Conservation (phyloP, 2,113 vertebrate genomes). For the Hippoglossus stenolepis region DNA sequence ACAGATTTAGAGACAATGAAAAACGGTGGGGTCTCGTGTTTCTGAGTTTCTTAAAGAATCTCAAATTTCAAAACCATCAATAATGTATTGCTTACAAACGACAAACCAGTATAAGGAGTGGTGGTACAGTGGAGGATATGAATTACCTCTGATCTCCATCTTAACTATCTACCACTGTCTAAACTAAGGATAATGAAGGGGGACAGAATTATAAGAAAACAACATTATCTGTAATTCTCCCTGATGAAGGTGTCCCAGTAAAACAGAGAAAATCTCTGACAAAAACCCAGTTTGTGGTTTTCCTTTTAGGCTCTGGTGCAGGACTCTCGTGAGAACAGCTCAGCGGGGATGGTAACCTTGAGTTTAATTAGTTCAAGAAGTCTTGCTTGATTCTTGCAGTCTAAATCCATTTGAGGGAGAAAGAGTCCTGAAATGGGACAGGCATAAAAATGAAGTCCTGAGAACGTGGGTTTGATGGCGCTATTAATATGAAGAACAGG, state of each 20-base stretch:
- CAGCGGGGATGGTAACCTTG: slow-evolving; percentile 45
- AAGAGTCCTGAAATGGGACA: slow-evolving; percentile 42
- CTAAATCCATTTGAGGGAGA: slow-evolving; percentile 46
- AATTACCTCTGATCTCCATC: not conserved
- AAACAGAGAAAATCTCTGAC: slow-evolving; percentile 25
- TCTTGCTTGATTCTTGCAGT: slow-evolving; percentile 40
- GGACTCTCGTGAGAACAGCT: slow-evolving; percentile 34
- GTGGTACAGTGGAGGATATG: not conserved
- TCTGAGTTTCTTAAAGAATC: not conserved
- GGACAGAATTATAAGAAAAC: not conserved
- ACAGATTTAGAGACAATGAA: no score
- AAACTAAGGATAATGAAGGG: not conserved
- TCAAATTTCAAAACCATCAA: not conserved
- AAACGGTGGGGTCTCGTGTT: not conserved
- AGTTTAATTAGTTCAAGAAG: slow-evolving; percentile 65
- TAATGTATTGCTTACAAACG: not conserved
- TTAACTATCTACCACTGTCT: not conserved
- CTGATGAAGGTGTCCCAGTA: slow-evolving; percentile 39
- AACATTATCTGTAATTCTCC: slow-evolving; percentile 13
- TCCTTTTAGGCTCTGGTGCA: slow-evolving; percentile 20
- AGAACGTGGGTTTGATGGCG: slow-evolving; percentile 20
- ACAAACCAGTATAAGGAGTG: not conserved
- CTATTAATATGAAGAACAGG: slow-evolving; percentile 46
- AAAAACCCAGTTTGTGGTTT: slow-evolving; percentile 29
- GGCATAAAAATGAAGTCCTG: slow-evolving; percentile 32